Base-by-base conservation (phyloP, 2,797 vertebrate species). In the Anguilla pacifica region DNA sequence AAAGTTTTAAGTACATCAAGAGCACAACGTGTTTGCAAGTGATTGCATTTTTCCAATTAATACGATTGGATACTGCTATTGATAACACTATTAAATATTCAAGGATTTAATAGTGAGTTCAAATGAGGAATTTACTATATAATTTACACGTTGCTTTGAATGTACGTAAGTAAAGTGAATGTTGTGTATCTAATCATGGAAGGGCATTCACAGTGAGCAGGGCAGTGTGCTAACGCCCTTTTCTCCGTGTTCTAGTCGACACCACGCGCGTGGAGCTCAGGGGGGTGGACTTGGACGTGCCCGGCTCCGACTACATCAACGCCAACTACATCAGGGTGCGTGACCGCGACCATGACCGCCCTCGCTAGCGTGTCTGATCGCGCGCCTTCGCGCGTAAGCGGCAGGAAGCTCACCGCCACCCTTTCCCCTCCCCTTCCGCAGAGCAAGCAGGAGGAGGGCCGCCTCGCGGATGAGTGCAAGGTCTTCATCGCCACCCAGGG, bases 301-400 rank as follows among this genome's bases (percentile, higher is more conserved):
- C 94, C 0, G 96, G 97, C 87, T 96, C 97, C 0, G 96, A 98
- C 94, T 97, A 97, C 94, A 97, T 98, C 93, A 98, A 98, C 5
- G 97, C 97, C 92, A 97, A 97, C 94, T 97, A 98, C 87, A 97
- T 98, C 92, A 95, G 95, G 96, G 97, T 97, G 93, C 94, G 91
- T 93, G 83, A 83, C 88, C 13, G 1, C 6, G 97, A 97, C 93
- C 94, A 91, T 93, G 83, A 83, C 88, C 13, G 1, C 31, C 35
- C 55, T 59, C 35, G 43, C 51, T 22, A 13, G 28, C 1, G 0
- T 31, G 19, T 35, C 35, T 84, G 46, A 51, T 13, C 46, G 2
- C 0, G 22, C 1, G 22, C 0, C 3, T 3, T 72, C 67, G 9
- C 28, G 5, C 9, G 9, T 53, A 39, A 15, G 2, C 5, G 13